Evolutionary conservation across 2,113 vertebrate genomes (phyloP).

Genomic region (Butorides virescens): DNA sequence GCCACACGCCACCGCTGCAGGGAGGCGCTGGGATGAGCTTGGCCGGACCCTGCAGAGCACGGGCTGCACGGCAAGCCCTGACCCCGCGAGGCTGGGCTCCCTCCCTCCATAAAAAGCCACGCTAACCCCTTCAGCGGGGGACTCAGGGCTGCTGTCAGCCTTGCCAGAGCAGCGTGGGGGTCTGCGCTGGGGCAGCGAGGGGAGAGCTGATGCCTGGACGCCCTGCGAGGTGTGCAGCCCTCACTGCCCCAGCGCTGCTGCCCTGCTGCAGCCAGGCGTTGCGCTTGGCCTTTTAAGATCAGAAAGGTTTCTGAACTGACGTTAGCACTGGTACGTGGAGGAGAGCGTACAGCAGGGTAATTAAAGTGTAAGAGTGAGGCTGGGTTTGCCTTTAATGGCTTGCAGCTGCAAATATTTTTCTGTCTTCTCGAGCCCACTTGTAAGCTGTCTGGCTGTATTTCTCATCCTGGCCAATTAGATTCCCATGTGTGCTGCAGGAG

Average conservation of each 20-base stretch:
- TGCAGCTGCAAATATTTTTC: slow-evolving; percentile 74
- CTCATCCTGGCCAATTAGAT: slow-evolving; percentile 72
- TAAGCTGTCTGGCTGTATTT: slow-evolving; percentile 71
- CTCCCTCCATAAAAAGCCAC: not conserved
- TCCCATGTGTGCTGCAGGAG: slow-evolving; percentile 76
- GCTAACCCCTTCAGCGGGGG: not conserved
- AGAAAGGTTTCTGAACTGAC: slow-evolving; percentile 50
- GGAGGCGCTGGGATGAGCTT: not conserved
- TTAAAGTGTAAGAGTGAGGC: slow-evolving; percentile 60
- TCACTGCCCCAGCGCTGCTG: not conserved
- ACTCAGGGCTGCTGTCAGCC: not conserved
- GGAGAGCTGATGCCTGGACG: rapidly evolving
- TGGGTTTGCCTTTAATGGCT: slow-evolving; percentile 69
- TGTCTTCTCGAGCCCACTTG: slow-evolving; percentile 54
- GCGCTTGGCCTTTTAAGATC: slow-evolving; percentile 54
- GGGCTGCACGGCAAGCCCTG: rapidly evolving
- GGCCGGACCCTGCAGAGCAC: not conserved
- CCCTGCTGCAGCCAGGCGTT: not conserved
- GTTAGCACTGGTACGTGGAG: not conserved
- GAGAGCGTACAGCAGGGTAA: slow-evolving; percentile 59
- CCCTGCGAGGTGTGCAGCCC: not conserved
- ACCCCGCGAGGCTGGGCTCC: rapidly evolving
- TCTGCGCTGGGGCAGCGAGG: rapidly evolving
- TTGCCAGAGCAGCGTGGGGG: not conserved
- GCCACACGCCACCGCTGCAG: not conserved